These are phyloP conservation scores for Phalacrocorax pelagicus DNA, from an alignment of 2,113 vertebrate species.

Conservation along the genomic window DNA sequence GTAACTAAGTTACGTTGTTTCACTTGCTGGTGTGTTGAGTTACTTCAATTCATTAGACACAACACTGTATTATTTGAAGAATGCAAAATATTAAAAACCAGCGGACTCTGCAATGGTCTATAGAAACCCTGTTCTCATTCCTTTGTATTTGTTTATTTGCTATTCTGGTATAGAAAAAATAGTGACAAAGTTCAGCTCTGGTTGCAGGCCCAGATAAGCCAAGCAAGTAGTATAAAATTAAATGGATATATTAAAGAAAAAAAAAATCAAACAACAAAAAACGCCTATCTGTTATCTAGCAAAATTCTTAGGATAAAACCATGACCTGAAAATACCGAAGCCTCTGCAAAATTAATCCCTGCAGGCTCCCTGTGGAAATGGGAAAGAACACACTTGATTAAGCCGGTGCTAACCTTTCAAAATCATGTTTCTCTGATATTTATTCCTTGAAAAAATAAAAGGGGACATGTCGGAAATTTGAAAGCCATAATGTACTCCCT, in stretches of 20 bases:
- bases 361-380: constrained; percentile 12
- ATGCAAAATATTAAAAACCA: not conserved
- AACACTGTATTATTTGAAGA: not conserved
- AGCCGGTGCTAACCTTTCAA: constrained; percentile 29
- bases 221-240: not conserved
- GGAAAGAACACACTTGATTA: constrained; percentile 53
- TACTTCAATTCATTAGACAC: not conserved
- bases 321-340: constrained; percentile 7
- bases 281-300: not conserved
- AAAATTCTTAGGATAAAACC: not conserved
- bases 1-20: not conserved
- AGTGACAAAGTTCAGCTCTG: not conserved
- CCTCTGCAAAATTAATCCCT: constrained; percentile 8
- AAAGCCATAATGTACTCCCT: not conserved
- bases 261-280: not conserved
- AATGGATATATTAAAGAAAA: not conserved
- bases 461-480: not conserved
- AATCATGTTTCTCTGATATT: constrained; percentile 45
- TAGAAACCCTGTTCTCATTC: not conserved
- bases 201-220: not conserved
- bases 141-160: not conserved
- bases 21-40: not conserved
- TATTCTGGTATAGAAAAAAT: not conserved
- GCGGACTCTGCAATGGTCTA: not conserved
- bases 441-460: constrained; percentile 51